Percentiles rank a stretch among this genome's conserved stretches.
Conservation (phyloP, 2,888 invertebrate genomes). For the Drosophila buzzatii region DNA sequence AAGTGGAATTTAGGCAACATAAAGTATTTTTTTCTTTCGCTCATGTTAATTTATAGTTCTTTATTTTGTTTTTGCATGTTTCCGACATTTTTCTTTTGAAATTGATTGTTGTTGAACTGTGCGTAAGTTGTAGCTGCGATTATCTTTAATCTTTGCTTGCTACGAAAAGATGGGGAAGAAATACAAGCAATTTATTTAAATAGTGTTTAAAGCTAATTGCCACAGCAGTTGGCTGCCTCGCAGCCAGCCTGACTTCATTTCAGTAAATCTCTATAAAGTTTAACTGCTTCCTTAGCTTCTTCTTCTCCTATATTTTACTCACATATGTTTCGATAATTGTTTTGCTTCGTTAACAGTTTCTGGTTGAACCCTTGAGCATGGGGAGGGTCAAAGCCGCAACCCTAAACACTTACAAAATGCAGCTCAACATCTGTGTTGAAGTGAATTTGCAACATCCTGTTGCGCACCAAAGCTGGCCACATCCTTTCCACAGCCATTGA, state of each 20-base stretch:
- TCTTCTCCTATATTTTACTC: not conserved
- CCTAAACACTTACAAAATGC: constrained; percentile 30
- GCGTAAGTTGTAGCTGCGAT: constrained; percentile 14
- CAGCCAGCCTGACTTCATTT: not conserved
- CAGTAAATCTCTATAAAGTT: constrained; percentile 14
- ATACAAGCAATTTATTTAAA: constrained; percentile 5
- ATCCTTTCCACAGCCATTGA: constrained; percentile 36
- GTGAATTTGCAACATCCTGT: constrained; percentile 75
- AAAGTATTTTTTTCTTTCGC: constrained; percentile 20
- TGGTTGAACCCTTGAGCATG: constrained; percentile 58
- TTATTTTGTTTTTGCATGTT: constrained; percentile 23
- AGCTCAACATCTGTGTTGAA: constrained; percentile 55
- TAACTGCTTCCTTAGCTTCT: not conserved
- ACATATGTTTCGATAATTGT: constrained; percentile 57
- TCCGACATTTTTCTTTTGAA: constrained; percentile 24
- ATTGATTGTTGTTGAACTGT: constrained; percentile 24
- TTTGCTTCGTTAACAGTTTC: constrained; percentile 11
- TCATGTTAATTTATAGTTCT: constrained; percentile 40
- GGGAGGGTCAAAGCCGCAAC: constrained; percentile 30
- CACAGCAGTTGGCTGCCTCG: constrained; percentile 32
- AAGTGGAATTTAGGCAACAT: constrained; percentile 51
- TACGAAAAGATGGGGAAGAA: not conserved
- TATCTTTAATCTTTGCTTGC: constrained; percentile 20
- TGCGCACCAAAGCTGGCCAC: constrained; percentile 45
- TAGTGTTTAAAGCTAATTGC: constrained; percentile 39